Conservation (phyloP, 2,888 invertebrate genomes). For the Gisinianus flammeolus region DNA sequence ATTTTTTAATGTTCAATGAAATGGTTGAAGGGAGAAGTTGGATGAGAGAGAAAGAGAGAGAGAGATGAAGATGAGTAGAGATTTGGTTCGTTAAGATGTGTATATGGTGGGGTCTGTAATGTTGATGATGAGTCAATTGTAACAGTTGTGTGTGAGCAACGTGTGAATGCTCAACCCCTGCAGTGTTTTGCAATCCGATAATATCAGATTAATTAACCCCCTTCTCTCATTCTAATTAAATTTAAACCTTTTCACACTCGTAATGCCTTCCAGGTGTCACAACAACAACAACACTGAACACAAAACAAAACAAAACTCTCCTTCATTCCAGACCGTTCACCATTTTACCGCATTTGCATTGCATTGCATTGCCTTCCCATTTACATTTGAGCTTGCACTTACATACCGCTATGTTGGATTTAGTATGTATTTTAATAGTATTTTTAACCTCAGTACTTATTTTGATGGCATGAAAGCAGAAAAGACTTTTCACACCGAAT, state of each 20-base stretch:
- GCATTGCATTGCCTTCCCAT: not conserved
- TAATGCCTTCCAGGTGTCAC: constrained; percentile 52
- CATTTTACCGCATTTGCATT: not conserved
- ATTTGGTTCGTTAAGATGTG: constrained; percentile 30
- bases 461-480: not conserved
- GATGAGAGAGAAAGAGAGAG: not conserved
- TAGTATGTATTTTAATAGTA: not conserved
- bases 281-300: constrained; percentile 26
- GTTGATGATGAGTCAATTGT: constrained; percentile 50
- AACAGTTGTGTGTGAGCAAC: constrained; percentile 19
- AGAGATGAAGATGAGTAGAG: not conserved
- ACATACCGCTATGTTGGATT: too few species aligned
- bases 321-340: constrained; percentile 1
- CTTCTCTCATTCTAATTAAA: constrained; percentile 56
- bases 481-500: not conserved
- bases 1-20: not conserved
- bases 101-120: constrained; percentile 13
- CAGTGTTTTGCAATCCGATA: constrained; percentile 48
- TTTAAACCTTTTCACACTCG: constrained; percentile 53
- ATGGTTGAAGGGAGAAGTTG: not conserved
- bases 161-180: constrained; percentile 51
- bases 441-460: not conserved
- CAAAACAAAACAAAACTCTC: not conserved
- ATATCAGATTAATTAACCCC: constrained; percentile 57
- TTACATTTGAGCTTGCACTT: too few species aligned